Conservation (phyloP, 2,797 vertebrate genomes). For the Xenentodon cancila region DNA sequence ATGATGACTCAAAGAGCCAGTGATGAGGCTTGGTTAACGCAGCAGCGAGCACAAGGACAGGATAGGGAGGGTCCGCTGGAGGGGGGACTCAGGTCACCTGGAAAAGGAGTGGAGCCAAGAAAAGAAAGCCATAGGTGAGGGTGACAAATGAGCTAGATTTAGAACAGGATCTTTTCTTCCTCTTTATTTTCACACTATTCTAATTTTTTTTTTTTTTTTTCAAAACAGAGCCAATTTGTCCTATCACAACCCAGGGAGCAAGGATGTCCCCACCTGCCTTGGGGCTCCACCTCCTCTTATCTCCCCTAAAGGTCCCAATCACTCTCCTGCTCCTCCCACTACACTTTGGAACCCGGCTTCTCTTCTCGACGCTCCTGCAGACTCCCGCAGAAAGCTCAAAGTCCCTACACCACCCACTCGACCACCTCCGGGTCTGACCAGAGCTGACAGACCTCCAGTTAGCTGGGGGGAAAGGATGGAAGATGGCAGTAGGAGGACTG, state of each 20-base stretch:
- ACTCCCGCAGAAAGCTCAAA: constrained; percentile 81
- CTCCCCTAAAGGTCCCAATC: constrained; percentile 71
- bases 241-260: constrained; percentile 59
- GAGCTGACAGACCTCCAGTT: constrained; percentile 43
- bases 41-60: constrained; percentile 86
- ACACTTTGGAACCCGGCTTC: constrained; percentile 92
- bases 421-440: constrained; percentile 78
- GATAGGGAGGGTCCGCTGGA: constrained; percentile 87
- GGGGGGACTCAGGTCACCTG: constrained; percentile 83
- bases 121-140: constrained; percentile 86
- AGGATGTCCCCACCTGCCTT: constrained; percentile 79
- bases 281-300: constrained; percentile 91
- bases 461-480: constrained; percentile 67
- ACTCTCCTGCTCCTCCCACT: constrained; percentile 72
- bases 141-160: neutral
- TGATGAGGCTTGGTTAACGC: constrained; percentile 89
- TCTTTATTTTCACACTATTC: neutral
- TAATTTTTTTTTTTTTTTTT: neutral
- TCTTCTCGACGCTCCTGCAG: constrained; percentile 82
- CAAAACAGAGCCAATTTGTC: constrained; percentile 60
- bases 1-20: constrained; percentile 88
- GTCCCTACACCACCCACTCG: constrained; percentile 44
- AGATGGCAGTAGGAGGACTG: constrained; percentile 74
- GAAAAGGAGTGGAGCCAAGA: constrained; percentile 80
- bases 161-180: neutral